Conservation (phyloP, 1,140 invertebrate species). For the Goniozus legneri region DNA sequence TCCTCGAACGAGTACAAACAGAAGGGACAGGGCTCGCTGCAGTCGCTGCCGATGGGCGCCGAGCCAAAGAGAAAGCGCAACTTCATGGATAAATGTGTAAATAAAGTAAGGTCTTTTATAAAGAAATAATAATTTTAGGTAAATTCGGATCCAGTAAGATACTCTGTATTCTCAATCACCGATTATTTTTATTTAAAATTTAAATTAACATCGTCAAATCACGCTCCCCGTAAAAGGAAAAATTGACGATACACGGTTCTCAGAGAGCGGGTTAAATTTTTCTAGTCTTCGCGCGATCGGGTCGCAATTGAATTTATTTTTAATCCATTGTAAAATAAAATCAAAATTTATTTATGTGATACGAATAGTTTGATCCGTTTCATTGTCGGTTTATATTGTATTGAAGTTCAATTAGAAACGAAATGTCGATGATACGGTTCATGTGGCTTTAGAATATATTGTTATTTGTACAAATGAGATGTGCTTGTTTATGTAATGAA, state of each 20-base stretch:
- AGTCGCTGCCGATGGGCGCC: constrained; percentile 36
- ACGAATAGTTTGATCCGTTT: too few species aligned
- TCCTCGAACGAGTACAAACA: constrained; percentile 30
- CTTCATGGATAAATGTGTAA: constrained; percentile 75
- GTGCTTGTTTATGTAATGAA: too few species aligned
- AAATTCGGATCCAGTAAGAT: background rate
- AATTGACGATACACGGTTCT: constrained; percentile 11
- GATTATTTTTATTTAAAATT: background rate
- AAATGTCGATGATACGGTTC: too few species aligned
- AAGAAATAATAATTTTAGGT: constrained; percentile 54
- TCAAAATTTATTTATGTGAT: too few species aligned
- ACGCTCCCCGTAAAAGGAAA: background rate
- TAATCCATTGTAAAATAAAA: too few species aligned
- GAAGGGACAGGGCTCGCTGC: constrained; percentile 40
- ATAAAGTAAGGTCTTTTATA: constrained; percentile 71
- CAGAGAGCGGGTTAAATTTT: background rate
- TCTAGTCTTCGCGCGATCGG: background rate
- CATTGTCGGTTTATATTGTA: too few species aligned
- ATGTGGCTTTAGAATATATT: too few species aligned
- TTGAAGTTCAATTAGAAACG: too few species aligned
- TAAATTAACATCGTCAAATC: background rate
- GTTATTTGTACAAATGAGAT: too few species aligned
- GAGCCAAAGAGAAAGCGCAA: constrained; percentile 63
- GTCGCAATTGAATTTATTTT: too few species aligned
- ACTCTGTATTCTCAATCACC: background rate